Percentiles rank a stretch among this genome's conserved stretches.
phyloP scores from a whole-genome alignment of 2,888 invertebrate genomes.

The Ptychoptera albimana region DNA sequence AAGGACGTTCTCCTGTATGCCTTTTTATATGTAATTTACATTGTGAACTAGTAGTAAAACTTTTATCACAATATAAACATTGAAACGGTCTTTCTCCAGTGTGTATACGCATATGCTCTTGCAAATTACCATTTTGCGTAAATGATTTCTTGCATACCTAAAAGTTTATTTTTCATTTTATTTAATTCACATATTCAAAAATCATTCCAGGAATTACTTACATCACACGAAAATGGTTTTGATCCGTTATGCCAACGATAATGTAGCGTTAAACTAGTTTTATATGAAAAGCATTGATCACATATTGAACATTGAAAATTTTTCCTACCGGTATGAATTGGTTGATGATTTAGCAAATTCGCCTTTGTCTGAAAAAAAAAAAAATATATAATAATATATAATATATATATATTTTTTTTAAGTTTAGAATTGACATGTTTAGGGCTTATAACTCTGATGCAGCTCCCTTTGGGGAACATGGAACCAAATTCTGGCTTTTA shows the following conservation, averaged over 20 bases:
- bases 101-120: slow-evolving; percentile 61
- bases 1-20: slow-evolving; percentile 34
- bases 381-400: too few relatives aligned
- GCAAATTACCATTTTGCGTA: slow-evolving; percentile 61
- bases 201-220: slow-evolving; percentile 8
- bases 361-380: slow-evolving; percentile 55
- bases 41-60: slow-evolving; percentile 60
- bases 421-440: too few relatives aligned
- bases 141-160: slow-evolving; percentile 54
- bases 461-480: too few relatives aligned
- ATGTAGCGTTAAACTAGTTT: slow-evolving; percentile 61
- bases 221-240: slow-evolving; percentile 18
- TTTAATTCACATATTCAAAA: slow-evolving; percentile 10
- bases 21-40: slow-evolving; percentile 44
- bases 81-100: slow-evolving; percentile 62
- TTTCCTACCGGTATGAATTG: slow-evolving; percentile 55
- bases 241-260: slow-evolving; percentile 49
- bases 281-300: slow-evolving; percentile 57
- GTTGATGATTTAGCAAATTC: slow-evolving; percentile 53
- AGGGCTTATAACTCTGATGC: too few relatives aligned
- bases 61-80: slow-evolving; percentile 47
- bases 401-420: too few relatives aligned
- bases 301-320: slow-evolving; percentile 54
- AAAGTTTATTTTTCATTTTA: slow-evolving; percentile 48
- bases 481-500: too few relatives aligned